Base-by-base conservation (phyloP, 2,113 vertebrate species). In the Hydropotes inermis region DNA sequence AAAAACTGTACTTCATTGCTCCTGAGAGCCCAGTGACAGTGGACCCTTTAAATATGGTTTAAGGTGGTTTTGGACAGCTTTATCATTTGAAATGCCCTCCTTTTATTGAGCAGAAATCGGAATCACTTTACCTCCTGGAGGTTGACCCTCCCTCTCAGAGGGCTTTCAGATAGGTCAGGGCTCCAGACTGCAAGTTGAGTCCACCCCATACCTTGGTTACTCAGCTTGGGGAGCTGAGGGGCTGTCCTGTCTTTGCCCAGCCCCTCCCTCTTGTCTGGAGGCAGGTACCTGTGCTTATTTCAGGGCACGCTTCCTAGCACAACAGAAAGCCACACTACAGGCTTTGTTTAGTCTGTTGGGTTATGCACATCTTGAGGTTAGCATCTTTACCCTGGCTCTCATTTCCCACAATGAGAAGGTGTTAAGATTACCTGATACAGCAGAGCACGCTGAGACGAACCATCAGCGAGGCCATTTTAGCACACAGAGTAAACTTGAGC, bases 381-480 rank as follows among this genome's bases (percentile, higher is more conserved):
- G 30, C 87, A 28, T 82, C 55, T 94, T 91, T 91, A 67, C 36
- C 87, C 52, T 39, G 61, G 36, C 30, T 91, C n/a, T 91, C 23
- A 19, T 64, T 92, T 89, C 57, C 25, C 70, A 45, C 55, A 47
- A 1, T 79, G 50, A 85, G 19, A 93, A 84, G 83, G 43, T 28
- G 11, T 83, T 70, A 33, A 28, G 57, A 81, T 85, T 21, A n/a
- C 33, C 30, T 7, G 6, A 13, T 47, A 25, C 0, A 83, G 70
- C 21, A 43, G 57, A 47, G 10, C 54, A 7, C 25, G 13, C n/a
- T 61, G 52, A 19, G 25, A 43, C 36, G 50, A 43, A 25, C 36
- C 21, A 3, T 76, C 83, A 13, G 1, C 57, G 23, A 45, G 70
- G 47, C 54, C 19, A 3, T 58, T 90, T 52, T 28, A 45, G 39